Evolutionary conservation across 2,113 vertebrate genomes (phyloP), one percentile per base, ranked within the genome.

Genomic region (Nettapus auritus): DNA sequence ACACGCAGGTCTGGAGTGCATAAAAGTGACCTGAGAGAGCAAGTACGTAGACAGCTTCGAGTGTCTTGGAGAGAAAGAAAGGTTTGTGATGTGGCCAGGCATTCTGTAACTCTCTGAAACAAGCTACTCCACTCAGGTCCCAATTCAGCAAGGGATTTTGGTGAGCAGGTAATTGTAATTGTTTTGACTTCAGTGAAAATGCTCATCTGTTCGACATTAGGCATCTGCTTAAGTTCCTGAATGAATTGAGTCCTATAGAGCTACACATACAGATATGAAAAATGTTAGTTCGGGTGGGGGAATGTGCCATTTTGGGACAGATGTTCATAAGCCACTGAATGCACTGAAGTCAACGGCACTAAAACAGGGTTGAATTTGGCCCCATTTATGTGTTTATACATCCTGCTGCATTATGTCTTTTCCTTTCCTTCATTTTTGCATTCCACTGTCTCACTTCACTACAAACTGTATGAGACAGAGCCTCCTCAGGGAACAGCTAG

Each of bases 381-480:
- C 56, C 57, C 68, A 57, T 28, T 92, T 85, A 82, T 57, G 6
- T 8, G 5, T 76, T 93, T 89, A 75, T 64, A 82, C 59, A 70
- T 76, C 57, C 81, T 86, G 62, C 66, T 95, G 80, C 79, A 86
- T 67, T 73, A 40, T 55, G 40, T 62, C 69, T 64, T 86, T 89
- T 79, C 63, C 57, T 82, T 88, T 62, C 90, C 70, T 86, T 90
- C 71, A 28, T 56, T 92, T 94, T 94, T 88, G 62, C 73, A 86
- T 94, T 96, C 89, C 15, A 15, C 55, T 56, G 76, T 76, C 90
- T 96, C 64, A 86, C 84, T 97, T 95, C 96, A 86, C 63, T 75
- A 83, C 63, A 93, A 94, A 96, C 84, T 94, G 74, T 53, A 89
- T 66, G 76, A 97, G 85, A 93, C 90, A 96, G 87, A 83, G 36